Evolutionary conservation across 2,888 invertebrate genomes (phyloP), one percentile per base, ranked within the genome.

Genomic region (Drosophila atripex): DNA sequence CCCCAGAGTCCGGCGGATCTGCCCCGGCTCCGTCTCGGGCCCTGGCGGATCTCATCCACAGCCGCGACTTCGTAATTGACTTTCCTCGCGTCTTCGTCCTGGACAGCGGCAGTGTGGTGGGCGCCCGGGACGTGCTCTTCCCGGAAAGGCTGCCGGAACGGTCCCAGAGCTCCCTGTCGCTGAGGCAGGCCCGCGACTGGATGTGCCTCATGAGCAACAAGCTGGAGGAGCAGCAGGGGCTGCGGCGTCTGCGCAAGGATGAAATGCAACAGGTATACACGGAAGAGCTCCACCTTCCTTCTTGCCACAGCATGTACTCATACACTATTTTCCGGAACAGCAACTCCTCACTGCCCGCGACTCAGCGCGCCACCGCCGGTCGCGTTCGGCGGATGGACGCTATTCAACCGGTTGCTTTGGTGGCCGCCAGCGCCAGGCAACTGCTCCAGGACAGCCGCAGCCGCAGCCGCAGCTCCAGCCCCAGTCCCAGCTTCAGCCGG

Each of bases 151-250:
- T 90, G 53, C 90, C 91, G 0, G 90, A 91, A 30, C 88, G 91
- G 21, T 91, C 91, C 5, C 91, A 91, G 58, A 91, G 91, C 9
- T 89, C 91, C 2, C 56, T 91, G 54, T 90, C 91, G 12, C 75
- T 89, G 72, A 68, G 85, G 0, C 84, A 88, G 14, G 85, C 89
- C 3, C 86, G 87, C 21, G 87, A 89, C 28, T 83, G 89, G 82
- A 80, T 88, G 77, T 61, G 72, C 32, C 78, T 77, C 11, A 85
- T 90, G 74, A 87, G 79, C 12, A 91, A 90, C 64, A 90, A 90
- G 46, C 68, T 91, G 52, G 89, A 86, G 50, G 86, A 89, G 53
- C 91, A 91, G 59, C 90, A 90, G 28, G 90, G 90, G 3, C 68
- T 82, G 35, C 49, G 83, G 2, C 78, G 89, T 3, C 9, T 78